Evolutionary conservation across 2,113 vertebrate genomes (phyloP), one percentile per base, ranked within the genome.

Genomic region (Ctenomys sociabilis): DNA sequence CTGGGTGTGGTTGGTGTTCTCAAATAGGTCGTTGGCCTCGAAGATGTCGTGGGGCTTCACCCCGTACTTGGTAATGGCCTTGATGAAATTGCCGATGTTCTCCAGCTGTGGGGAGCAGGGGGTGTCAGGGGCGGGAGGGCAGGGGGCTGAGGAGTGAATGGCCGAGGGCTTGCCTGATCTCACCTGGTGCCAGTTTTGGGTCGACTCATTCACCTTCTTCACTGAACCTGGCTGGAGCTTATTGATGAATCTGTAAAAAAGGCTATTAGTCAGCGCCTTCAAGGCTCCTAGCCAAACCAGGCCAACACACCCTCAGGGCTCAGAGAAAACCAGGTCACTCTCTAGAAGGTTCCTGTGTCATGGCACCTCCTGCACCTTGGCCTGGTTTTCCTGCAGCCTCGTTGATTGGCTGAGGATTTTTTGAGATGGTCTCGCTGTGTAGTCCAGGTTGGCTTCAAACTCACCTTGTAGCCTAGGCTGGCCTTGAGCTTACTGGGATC

Each of bases 101-200:
- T 99, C 99, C 98, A 99, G 98, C 99, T 99, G 98, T 2, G 93
- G 63, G 84, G 84, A 86, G 22, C 28, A 45, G 52, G 83, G 0
- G 0, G 19, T 0, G 57, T 93, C 88, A 90, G 82, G 16, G 19
- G 3, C 3, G 0, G 12, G 80, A 14, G 0, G 10, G 14, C 14
- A 0, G 11, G 22, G 8, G 52, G 4, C 14, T 32, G 88, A 63
- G 75, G 84, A 54, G 32, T 28, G 8, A 1, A 0, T 1, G 43
- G 59, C 30, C 13, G 0, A 28, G 35, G 57, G 63, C 30, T 83
- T 26, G 9, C 40, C 61, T 11, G 22, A 32, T 13, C 45, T 98
- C 95, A 99, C 99, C 99, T 99, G 99, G 97, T 99, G 99, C 99
- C 99, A 99, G 95, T 99, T 99, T 94, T 99, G 99, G 95, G 96